These are phyloP conservation scores for Epirrhoe tristata DNA, from an alignment of 2,888 invertebrate species.

Conservation along the genomic window DNA sequence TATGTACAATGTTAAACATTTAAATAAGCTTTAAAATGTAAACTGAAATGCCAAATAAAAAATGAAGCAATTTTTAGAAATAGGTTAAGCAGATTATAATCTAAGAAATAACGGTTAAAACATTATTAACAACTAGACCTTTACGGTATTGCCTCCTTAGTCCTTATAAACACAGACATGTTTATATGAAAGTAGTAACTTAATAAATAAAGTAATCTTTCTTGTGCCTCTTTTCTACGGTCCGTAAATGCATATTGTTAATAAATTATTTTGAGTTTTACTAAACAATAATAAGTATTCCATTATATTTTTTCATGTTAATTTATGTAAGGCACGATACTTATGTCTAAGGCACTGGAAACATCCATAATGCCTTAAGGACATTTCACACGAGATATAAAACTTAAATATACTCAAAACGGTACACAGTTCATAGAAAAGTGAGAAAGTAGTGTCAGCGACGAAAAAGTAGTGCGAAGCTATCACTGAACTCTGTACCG, in stretches of 20 bases:
- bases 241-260: neutral
- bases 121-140: constrained; percentile 11
- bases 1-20: constrained; percentile 28
- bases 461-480: too few species aligned
- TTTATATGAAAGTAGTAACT: constrained; percentile 2
- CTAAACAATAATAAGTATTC: neutral
- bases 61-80: constrained; percentile 25
- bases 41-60: constrained; percentile 40
- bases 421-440: too few species aligned
- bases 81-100: constrained; percentile 18
- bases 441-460: too few species aligned
- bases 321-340: too few species aligned
- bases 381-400: too few species aligned
- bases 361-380: too few species aligned
- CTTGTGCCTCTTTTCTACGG: constrained; percentile 19
- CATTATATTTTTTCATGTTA: too few species aligned
- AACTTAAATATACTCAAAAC: too few species aligned
- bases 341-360: too few species aligned
- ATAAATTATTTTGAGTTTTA: neutral
- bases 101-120: constrained; percentile 1
- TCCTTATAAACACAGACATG: constrained; percentile 3
- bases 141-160: constrained; percentile 18
- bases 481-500: too few species aligned
- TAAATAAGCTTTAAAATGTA: constrained; percentile 39
- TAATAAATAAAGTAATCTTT: constrained; percentile 9